Evolutionary conservation across 30 jellyfish, hydroid and myxozoan species (phyloP), one percentile per base, ranked within the genome.

Genomic region (Aurelia sp.): DNA sequence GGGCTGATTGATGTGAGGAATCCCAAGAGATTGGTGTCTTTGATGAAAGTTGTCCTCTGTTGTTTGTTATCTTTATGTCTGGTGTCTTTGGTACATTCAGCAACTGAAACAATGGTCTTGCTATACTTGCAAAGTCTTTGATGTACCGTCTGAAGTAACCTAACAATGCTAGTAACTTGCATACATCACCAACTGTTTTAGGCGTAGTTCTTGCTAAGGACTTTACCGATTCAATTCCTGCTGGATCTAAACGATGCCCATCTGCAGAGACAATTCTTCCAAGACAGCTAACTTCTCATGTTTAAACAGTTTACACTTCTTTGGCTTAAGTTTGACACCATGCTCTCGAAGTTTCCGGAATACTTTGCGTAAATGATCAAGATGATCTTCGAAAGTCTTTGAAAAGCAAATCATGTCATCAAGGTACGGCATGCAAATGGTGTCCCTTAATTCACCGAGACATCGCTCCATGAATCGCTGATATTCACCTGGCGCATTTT

Each of bases 21-120:
- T 22, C 1, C 89, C 83, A 78, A 0, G 73, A 15, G 57, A 78
- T 63, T 63, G 64, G 48, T 60, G 50, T 63, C 51, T 20, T 78
- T 23, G 83, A 47, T 44, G 79, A 31, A 78, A 61, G 63, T 27
- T 52, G 67, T 50, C 73, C 86, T 75, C 60, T 3, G 57, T 37
- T 48, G 75, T 75, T 75, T 57, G 73, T 51, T n/a, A 7, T 51
- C 59, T 19, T 18, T 53, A 6, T 75, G 15, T 60, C 74, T 75
- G 53, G 50, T 53, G 55, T 27, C 73, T 19, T 75, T 53, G 78
- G 78, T 7, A 58, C 74, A 19, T 60, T 64, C 89, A 78, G 27
- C 80, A 78, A 64, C 19, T 78, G 75, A 64, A 44, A 30, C 67
- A 78, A 3, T 78, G 89, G 89, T 60, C 73, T 78, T n/a, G 83